Evolutionary conservation across 2,888 invertebrate genomes (phyloP).

Genomic region (Erebia epiphron): DNA sequence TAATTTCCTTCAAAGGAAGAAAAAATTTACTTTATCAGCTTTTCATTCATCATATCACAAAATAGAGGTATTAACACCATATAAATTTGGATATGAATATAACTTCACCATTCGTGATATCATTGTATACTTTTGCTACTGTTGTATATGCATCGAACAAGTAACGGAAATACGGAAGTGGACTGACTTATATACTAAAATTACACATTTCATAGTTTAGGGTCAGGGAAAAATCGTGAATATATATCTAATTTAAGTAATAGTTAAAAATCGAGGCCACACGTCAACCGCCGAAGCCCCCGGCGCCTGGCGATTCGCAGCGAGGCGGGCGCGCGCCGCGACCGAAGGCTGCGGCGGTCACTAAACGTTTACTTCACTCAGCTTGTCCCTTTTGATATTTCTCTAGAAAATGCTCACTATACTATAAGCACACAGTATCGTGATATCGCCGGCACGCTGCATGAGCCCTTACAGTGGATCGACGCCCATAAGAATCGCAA

Average conservation of each 20-base stretch:
- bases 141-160: background rate
- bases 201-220: conserved; percentile 80
- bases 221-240: conserved; percentile 60
- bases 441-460: background rate
- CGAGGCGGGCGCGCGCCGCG: conserved; percentile 32
- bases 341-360: conserved; percentile 61
- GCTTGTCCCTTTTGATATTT: background rate
- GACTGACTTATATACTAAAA: conserved; percentile 53
- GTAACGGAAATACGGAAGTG: conserved; percentile 9
- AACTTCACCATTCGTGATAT: too few relatives aligned
- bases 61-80: too few relatives aligned
- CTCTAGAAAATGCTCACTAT: background rate
- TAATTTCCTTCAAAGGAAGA: too few relatives aligned
- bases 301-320: conserved; percentile 25
- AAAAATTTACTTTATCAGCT: too few relatives aligned
- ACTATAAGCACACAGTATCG: too few relatives aligned
- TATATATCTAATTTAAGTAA: conserved; percentile 53
- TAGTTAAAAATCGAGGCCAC: conserved; percentile 79
- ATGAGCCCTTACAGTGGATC: too few relatives aligned
- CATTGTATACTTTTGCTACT: too few relatives aligned
- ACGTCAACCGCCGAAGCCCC: conserved; percentile 62
- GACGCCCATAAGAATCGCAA: too few relatives aligned
- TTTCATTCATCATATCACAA: too few relatives aligned
- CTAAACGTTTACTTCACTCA: conserved; percentile 45
- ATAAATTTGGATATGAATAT: too few relatives aligned